Percentiles rank a stretch among this genome's conserved stretches.
Conservation (phyloP, 2,113 vertebrate genomes). For the Scomber colias region DNA sequence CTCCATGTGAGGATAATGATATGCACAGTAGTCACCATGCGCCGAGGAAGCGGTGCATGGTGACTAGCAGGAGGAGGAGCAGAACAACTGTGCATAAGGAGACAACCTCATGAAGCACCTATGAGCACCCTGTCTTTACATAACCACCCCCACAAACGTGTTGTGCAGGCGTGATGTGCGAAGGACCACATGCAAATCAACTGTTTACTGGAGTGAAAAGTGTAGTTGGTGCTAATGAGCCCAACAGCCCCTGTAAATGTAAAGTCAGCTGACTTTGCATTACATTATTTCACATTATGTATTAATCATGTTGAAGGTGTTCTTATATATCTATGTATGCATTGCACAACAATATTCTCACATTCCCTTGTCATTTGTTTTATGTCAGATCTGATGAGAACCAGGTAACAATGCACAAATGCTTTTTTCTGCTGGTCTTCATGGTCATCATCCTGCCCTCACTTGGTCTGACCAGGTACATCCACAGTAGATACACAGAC, state of each 20-base stretch:
- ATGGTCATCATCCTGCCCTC: constrained; percentile 98
- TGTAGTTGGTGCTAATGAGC: constrained; percentile 51
- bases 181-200: constrained; percentile 67
- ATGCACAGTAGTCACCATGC: constrained; percentile 75
- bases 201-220: constrained; percentile 65
- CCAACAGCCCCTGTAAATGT: constrained; percentile 28
- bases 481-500: not conserved
- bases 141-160: constrained; percentile 74
- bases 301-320: not conserved
- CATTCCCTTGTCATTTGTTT: not conserved
- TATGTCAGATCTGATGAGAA: constrained; percentile 91
- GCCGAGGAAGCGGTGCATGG: constrained; percentile 43
- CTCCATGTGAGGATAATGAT: constrained; percentile 81
- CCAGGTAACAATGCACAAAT: constrained; percentile 95
- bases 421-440: constrained; percentile 95
- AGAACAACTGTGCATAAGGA: constrained; percentile 69
- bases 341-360: not conserved
- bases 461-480: constrained; percentile 94
- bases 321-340: not conserved
- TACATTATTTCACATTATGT: constrained; percentile 1
- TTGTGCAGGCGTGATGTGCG: constrained; percentile 75
- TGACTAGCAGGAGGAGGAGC: constrained; percentile 62
- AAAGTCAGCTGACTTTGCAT: constrained; percentile 40
- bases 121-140: constrained; percentile 74
- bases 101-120: constrained; percentile 70